A percentile compares a stretch with the other conserved stretches of the same genome.
Evolutionary conservation across 2,113 vertebrate genomes (phyloP).

Genomic region (Sciurus niger): DNA sequence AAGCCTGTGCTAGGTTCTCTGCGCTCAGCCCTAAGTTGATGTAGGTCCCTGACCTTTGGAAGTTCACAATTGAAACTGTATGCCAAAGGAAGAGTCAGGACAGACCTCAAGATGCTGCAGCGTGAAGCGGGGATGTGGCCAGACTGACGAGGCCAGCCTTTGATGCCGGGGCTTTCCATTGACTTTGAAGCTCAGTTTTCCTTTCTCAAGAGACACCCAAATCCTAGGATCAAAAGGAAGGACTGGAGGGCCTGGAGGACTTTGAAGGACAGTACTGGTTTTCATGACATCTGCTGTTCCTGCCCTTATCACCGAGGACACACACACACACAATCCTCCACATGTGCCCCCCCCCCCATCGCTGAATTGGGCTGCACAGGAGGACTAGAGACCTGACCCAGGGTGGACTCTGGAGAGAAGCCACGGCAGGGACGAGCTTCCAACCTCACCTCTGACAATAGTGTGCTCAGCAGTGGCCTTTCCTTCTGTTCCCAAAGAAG

Average conservation of each 20-base stretch:
- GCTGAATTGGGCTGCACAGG: not conserved
- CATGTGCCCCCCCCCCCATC: too few relatives aligned
- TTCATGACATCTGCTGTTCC: not conserved
- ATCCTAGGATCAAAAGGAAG: not conserved
- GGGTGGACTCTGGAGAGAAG: not conserved
- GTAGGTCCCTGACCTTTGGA: not conserved
- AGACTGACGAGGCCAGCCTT: not conserved
- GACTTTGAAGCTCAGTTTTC: not conserved
- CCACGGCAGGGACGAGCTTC: not conserved
- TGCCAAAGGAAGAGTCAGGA: not conserved
- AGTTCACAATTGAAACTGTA: not conserved
- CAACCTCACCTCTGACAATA: not conserved
- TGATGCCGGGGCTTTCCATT: not conserved
- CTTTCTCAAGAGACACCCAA: not conserved
- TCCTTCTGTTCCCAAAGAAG: not conserved
- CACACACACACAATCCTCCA: not conserved
- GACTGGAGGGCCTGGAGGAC: not conserved
- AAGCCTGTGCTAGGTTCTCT: not conserved
- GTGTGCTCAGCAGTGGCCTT: not conserved
- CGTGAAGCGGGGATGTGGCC: not conserved
- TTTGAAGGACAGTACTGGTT: not conserved
- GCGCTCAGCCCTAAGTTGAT: not conserved
- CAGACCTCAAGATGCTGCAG: not conserved
- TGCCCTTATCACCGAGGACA: not conserved
- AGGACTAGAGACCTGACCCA: fast-evolving